Evolutionary conservation across 2,797 vertebrate species (phyloP).

Genomic region (Trachurus trachurus): DNA sequence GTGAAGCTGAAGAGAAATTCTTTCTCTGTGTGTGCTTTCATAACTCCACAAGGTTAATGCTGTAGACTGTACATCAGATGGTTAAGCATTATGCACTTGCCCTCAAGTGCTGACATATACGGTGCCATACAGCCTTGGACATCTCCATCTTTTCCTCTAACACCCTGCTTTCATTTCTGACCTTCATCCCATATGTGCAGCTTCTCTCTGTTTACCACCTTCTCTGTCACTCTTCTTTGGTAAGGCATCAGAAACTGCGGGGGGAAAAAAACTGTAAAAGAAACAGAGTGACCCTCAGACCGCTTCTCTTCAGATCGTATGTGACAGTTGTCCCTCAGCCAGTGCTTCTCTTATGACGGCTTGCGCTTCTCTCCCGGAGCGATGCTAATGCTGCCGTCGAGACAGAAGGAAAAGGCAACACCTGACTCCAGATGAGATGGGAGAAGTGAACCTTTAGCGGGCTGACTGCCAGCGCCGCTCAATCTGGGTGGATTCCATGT

Average conservation of each 20-base stretch:
- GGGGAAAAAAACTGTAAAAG: not conserved
- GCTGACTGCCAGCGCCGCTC: conserved; percentile 13
- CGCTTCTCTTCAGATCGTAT: conserved; percentile 29
- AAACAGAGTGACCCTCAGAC: conserved; percentile 29
- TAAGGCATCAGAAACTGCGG: not conserved
- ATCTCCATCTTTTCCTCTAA: not conserved
- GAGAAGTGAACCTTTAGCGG: conserved; percentile 18
- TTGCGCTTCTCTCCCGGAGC: conserved; percentile 19
- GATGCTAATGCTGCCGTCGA: conserved; percentile 22
- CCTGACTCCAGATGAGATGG: conserved; percentile 17
- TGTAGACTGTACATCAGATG: not conserved
- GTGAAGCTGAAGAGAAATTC: not conserved
- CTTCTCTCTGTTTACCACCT: conserved; percentile 23
- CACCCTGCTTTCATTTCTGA: not conserved
- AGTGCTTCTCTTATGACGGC: conserved; percentile 13
- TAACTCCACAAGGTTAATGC: not conserved
- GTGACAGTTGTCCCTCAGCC: conserved; percentile 59
- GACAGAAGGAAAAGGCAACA: conserved; percentile 32
- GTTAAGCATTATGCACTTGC: not conserved
- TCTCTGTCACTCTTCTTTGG: conserved; percentile 16
- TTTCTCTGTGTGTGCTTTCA: not conserved
- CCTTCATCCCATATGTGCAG: conserved; percentile 1
- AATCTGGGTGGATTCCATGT: conserved; percentile 8
- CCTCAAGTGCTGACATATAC: not conserved
- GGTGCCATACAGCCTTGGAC: not conserved